phyloP scores from a whole-genome alignment of 2,113 vertebrate genomes.

The Lathamus discolor region DNA sequence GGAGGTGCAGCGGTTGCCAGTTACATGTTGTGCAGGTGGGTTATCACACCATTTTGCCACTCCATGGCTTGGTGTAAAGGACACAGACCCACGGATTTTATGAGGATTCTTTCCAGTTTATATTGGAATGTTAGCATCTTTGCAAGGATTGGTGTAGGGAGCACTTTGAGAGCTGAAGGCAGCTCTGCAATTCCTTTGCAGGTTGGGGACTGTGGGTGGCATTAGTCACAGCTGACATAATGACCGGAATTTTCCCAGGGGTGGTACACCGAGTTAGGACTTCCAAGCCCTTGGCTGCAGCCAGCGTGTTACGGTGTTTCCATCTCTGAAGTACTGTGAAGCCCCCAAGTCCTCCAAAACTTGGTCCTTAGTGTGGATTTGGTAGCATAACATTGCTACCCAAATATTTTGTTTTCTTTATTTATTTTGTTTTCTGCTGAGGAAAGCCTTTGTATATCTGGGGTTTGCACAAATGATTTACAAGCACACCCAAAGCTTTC shows the following conservation, averaged over 20 bases:
- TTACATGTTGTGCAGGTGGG: not conserved
- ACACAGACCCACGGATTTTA: not conserved
- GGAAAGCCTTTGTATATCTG: not conserved
- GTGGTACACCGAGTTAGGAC: not conserved
- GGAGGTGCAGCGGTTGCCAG: not conserved
- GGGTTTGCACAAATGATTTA: not conserved
- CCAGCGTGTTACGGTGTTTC: not conserved
- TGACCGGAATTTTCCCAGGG: not conserved
- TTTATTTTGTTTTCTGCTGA: not conserved
- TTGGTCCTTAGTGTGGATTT: not conserved
- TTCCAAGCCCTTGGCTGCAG: not conserved
- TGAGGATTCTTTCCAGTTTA: not conserved
- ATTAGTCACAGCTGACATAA: not conserved
- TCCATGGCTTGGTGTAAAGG: not conserved
- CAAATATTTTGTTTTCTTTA: not conserved
- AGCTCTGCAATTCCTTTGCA: not conserved
- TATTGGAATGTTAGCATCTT: not conserved
- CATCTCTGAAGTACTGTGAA: not conserved
- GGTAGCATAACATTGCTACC: fast-evolving
- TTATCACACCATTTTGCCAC: not conserved
- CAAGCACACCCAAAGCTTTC: not conserved
- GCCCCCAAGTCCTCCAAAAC: not conserved
- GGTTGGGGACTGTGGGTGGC: not conserved
- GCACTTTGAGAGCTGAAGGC: not conserved
- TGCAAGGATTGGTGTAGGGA: not conserved